Evolutionary conservation across 2,888 invertebrate species (phyloP), one percentile per base, ranked within the genome.

Genomic region (Lepidocyrtoides sp.): DNA sequence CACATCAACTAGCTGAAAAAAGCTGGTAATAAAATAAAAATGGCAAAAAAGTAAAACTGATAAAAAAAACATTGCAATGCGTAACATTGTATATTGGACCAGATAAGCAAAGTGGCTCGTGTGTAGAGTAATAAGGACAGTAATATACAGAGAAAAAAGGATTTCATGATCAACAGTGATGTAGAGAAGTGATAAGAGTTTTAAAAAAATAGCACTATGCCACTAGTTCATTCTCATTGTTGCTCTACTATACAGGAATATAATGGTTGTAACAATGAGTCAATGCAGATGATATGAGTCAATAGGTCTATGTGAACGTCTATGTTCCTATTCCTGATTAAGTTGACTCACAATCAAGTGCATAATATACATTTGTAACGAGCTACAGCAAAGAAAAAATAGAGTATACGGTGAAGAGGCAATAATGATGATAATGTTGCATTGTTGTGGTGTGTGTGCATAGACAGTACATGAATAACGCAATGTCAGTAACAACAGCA

Each of bases 291-390:
- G 91, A 89, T 91, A 92, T 93, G 92, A 92, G 91, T 93, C 89
- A 92, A 89, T 92, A 89, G 92, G 91, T 93, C 84, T 91, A 87
- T 92, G 92, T 87, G 92, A 92, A 91, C 79, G 77, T 85, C 69
- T 69, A 87, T 92, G 91, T 92, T 92, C 91, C 91, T 92, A 91
- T 92, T 92, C 91, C 92, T 91, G 88, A 91, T 91, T 88, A 51
- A 91, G 75, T 91, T 88, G 87, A 79, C 81, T 86, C 86, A 86
- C 36, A 72, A n/a, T 66, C 32, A 66, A 66, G 66, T 66, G 66
- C 66, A 66, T n/a, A n/a, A n/a, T n/a, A n/a, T 32, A 7, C 36
- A n/a, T n/a, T 26, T 48, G 23, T 44, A 23, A 17, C 69, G 41
- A 72, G 41, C n/a, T n/a, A 72, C 20, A 72, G 20, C n/a, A 2